phyloP scores from a whole-genome alignment of 2,113 vertebrate species.

The Plecotus auritus region DNA sequence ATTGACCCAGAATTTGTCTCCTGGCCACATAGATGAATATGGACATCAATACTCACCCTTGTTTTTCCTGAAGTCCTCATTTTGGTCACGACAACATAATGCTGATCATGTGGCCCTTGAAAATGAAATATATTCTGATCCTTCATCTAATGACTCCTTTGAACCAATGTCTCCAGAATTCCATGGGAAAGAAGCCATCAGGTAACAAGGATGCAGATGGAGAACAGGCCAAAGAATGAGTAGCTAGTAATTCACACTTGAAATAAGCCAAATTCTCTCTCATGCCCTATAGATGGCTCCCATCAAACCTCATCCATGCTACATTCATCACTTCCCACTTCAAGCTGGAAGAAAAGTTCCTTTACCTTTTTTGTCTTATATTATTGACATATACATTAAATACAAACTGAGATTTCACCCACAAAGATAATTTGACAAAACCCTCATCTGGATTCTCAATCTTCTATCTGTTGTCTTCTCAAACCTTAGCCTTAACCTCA shows the following conservation, averaged over 20 bases:
- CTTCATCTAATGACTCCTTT: conserved; percentile 60
- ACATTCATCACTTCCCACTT: too few relatives aligned
- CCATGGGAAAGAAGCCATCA: conserved; percentile 90
- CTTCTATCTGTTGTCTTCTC: background rate
- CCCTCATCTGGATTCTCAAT: background rate
- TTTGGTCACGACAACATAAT: conserved; percentile 83
- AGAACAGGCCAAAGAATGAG: background rate
- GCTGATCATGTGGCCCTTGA: conserved; percentile 67
- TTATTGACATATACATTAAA: background rate
- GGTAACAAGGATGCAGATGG: conserved; percentile 77
- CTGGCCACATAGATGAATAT: conserved; percentile 82
- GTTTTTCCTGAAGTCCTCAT: conserved; percentile 89
- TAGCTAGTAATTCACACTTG: background rate
- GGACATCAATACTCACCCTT: conserved; percentile 81
- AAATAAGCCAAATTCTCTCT: background rate
- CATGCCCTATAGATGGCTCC: too few relatives aligned
- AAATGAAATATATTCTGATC: conserved; percentile 69
- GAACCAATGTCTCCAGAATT: conserved; percentile 88
- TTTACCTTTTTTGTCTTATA: background rate
- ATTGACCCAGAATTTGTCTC: background rate
- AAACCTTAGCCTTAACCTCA: accelerated
- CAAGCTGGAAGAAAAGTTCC: too few relatives aligned
- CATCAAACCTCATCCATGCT: background rate
- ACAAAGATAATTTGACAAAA: background rate
- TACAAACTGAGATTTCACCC: background rate